phyloP scores from a whole-genome alignment of 2,797 vertebrate genomes.

The Pseudocheirus occidentalis region DNA sequence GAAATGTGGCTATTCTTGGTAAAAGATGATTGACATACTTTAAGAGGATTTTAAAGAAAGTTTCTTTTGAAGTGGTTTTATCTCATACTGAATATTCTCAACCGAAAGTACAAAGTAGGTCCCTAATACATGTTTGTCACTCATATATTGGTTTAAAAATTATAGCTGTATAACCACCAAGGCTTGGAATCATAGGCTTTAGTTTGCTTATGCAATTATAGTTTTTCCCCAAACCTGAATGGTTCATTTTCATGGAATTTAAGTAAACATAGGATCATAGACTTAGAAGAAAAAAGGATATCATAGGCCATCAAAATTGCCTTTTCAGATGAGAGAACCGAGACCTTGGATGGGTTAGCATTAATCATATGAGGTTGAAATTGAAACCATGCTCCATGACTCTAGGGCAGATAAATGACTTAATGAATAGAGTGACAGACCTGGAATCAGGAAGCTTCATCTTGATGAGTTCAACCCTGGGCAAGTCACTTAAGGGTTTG shows the following conservation, averaged over 20 bases:
- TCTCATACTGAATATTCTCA: not conserved
- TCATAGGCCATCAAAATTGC: not conserved
- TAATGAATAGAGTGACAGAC: accelerated
- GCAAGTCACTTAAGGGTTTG: not conserved
- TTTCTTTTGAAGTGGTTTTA: not conserved
- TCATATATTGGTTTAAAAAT: constrained; percentile 70
- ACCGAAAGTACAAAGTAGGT: not conserved
- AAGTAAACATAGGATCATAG: not conserved
- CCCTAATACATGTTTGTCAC: constrained; percentile 59
- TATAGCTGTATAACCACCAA: constrained; percentile 64
- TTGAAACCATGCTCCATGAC: not conserved
- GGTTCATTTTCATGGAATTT: not conserved
- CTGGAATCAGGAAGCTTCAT: not conserved
- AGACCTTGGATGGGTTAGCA: not conserved
- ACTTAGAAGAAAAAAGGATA: not conserved
- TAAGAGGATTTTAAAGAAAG: not conserved
- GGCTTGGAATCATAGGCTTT: constrained; percentile 70
- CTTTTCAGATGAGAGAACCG: not conserved
- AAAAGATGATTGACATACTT: not conserved
- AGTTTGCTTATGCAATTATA: constrained; percentile 65
- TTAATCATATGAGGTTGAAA: not conserved
- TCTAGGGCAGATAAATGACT: not conserved
- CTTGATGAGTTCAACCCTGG: not conserved
- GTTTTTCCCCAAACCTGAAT: not conserved
- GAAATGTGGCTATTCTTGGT: not conserved